Evolutionary conservation across 2,113 vertebrate species (phyloP).

Genomic region (Tachysurus vachellii): DNA sequence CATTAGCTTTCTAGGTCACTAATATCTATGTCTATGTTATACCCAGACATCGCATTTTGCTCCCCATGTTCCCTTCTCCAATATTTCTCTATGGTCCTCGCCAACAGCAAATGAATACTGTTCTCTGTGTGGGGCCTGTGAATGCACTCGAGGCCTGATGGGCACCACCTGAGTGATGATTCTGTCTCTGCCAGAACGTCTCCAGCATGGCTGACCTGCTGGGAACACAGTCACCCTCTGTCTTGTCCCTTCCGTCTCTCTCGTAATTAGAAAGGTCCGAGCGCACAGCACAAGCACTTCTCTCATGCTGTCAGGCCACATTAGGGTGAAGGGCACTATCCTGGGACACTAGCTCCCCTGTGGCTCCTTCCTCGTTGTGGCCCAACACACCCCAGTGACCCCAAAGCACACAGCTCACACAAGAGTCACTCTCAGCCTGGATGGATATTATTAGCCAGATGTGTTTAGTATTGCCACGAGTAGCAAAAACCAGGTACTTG

Average conservation of each 20-base stretch:
- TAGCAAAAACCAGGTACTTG: conserved; percentile 24
- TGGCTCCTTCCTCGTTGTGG: conserved; percentile 32
- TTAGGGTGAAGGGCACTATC: conserved; percentile 63
- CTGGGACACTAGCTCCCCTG: conserved; percentile 53
- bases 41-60: conserved; percentile 74
- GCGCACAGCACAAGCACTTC: conserved; percentile 80
- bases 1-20: neutral
- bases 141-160: conserved; percentile 86
- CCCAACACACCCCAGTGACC: conserved; percentile 40
- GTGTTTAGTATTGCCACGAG: conserved; percentile 16
- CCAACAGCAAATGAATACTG: conserved; percentile 89
- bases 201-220: conserved; percentile 91
- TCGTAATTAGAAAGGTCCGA: conserved; percentile 76
- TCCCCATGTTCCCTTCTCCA: conserved; percentile 53
- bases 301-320: conserved; percentile 80
- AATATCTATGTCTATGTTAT: conserved; percentile 59
- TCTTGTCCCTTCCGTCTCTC: conserved; percentile 71
- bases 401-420: conserved; percentile 46
- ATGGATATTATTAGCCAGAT: conserved; percentile 44
- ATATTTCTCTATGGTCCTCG: conserved; percentile 71
- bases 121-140: conserved; percentile 93
- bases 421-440: conserved; percentile 41
- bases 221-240: conserved; percentile 77
- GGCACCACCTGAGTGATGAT: conserved; percentile 95
- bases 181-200: conserved; percentile 84